Conservation (phyloP, 2,113 vertebrate genomes). For the Pseudorectes ferrugineus region DNA sequence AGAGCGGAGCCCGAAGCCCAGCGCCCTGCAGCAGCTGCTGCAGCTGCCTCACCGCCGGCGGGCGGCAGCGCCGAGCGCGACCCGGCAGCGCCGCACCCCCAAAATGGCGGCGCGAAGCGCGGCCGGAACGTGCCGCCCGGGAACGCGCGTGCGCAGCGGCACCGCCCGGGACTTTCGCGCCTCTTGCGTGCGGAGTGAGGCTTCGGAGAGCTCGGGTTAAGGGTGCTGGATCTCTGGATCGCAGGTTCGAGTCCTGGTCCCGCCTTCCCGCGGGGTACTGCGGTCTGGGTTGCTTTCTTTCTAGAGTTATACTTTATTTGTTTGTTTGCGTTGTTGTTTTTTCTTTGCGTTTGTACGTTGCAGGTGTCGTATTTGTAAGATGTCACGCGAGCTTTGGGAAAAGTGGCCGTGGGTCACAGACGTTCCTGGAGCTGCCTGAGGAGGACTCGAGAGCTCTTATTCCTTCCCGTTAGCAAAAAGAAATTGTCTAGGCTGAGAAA, state of each 20-base stretch:
- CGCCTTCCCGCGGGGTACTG: accelerated
- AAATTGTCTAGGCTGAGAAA: not conserved
- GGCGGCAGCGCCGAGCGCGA: accelerated
- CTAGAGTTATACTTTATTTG: accelerated
- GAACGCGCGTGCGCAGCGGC: accelerated
- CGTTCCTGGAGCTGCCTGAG: not conserved
- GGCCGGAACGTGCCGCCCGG: accelerated
- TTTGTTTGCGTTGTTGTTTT: not conserved
- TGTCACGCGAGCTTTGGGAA: accelerated
- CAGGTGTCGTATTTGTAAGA: accelerated
- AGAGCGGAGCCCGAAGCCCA: accelerated
- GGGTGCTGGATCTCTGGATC: accelerated
- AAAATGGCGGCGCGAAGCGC: not conserved
- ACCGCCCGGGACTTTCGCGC: accelerated
- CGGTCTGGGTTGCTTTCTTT: accelerated
- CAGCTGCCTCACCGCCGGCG: not conserved
- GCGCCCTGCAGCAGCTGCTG: not conserved
- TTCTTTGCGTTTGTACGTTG: accelerated
- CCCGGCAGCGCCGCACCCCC: accelerated
- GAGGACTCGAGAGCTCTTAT: not conserved
- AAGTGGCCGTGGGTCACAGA: accelerated
- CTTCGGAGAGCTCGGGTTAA: accelerated
- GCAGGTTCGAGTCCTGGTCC: not conserved
- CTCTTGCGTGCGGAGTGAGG: accelerated
- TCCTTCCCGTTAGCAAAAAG: not conserved